phyloP scores from a whole-genome alignment of 1,140 invertebrate genomes.

The Pentalonia nigronervosa region DNA sequence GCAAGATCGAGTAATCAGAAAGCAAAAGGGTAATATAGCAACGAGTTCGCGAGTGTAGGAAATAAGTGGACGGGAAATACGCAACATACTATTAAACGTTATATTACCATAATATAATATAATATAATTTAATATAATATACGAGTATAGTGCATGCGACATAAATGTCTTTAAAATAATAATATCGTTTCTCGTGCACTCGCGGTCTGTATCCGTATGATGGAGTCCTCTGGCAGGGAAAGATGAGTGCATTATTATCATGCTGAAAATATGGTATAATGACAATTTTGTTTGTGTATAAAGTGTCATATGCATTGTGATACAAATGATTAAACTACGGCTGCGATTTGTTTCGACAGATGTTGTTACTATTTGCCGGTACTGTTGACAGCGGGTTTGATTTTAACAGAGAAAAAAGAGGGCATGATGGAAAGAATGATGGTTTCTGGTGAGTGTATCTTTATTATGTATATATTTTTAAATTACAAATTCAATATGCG shows the following conservation, averaged over 20 bases:
- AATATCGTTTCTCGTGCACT: background rate
- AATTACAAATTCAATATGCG: background rate
- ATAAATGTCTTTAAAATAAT: background rate
- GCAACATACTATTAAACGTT: background rate
- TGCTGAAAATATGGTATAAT: background rate
- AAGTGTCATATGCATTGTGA: background rate
- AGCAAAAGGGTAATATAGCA: background rate
- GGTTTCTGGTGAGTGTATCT: constrained; percentile 61
- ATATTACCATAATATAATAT: background rate
- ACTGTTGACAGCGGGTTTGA: constrained; percentile 62
- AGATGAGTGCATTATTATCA: background rate
- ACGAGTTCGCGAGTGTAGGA: background rate
- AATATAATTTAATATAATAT: background rate
- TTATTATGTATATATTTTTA: background rate
- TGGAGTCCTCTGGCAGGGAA: background rate
- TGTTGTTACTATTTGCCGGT: constrained; percentile 62
- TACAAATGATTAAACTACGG: background rate
- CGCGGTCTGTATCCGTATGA: background rate
- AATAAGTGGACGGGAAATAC: background rate
- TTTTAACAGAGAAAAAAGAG: constrained; percentile 62
- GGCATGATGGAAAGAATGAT: constrained; percentile 63
- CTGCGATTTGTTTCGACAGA: constrained; percentile 59
- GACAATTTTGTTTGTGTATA: background rate
- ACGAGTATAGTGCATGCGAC: too few species aligned
- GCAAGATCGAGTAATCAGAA: background rate